These are phyloP conservation scores for Channallabes apus DNA, from an alignment of 2,797 vertebrate species.

Conservation along the genomic window DNA sequence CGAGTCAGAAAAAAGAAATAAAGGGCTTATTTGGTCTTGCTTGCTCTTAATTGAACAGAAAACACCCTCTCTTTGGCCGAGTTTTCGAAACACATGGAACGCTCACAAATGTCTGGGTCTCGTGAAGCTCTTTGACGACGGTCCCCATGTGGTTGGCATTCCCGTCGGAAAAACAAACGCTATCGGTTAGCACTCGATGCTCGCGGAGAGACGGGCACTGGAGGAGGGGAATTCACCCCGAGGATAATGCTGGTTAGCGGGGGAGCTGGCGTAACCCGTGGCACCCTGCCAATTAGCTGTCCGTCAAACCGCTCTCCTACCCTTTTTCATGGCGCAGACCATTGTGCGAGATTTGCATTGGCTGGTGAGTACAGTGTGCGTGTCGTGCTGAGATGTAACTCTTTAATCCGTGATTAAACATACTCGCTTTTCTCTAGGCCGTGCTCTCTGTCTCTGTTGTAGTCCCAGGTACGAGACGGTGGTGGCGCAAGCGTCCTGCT, in stretches of 20 bases:
- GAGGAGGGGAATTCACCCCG: conserved; percentile 72
- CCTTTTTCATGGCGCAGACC: conserved; percentile 61
- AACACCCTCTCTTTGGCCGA: conserved; percentile 50
- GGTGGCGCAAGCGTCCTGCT: not conserved
- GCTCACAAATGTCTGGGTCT: conserved; percentile 54
- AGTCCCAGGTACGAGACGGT: conserved; percentile 48
- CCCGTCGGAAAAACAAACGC: conserved; percentile 59
- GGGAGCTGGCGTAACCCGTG: conserved; percentile 71
- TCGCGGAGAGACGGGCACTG: conserved; percentile 58
- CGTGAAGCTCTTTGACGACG: conserved; percentile 64
- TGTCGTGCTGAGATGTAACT: conserved; percentile 72
- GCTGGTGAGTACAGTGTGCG: conserved; percentile 69
- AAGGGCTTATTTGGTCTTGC: conserved; percentile 39
- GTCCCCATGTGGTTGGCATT: conserved; percentile 56
- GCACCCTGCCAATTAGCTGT: conserved; percentile 67
- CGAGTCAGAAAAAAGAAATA: conserved; percentile 19
- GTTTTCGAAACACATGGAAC: conserved; percentile 54
- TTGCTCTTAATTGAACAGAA: conserved; percentile 50
- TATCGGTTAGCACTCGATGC: conserved; percentile 58
- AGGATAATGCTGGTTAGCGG: conserved; percentile 76
- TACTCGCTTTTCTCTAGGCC: conserved; percentile 47
- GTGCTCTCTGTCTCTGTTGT: conserved; percentile 30
- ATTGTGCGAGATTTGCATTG: conserved; percentile 74
- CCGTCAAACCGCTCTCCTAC: conserved; percentile 73
- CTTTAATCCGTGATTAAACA: conserved; percentile 75